A percentile compares a stretch with the other conserved stretches of the same genome.
These are phyloP conservation scores for Triplophysa tibetana DNA, from an alignment of 2,113 vertebrate genomes.

Conservation along the genomic window DNA sequence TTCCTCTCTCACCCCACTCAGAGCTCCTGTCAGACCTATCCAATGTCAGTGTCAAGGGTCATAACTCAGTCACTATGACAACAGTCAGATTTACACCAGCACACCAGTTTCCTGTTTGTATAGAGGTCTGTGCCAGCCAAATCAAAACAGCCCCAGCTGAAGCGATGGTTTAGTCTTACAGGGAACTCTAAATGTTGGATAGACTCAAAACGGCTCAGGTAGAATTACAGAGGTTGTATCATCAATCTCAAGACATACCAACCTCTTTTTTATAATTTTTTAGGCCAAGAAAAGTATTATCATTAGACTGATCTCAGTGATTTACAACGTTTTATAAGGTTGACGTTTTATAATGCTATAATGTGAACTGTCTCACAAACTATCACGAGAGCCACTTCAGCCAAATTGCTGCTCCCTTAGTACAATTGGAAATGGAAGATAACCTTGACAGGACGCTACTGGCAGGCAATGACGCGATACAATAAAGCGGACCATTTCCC, in stretches of 20 bases:
- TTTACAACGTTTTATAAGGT: too few species aligned
- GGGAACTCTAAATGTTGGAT: conserved; percentile 2
- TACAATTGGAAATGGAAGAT: too few species aligned
- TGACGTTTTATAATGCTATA: too few species aligned
- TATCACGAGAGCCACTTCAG: too few species aligned
- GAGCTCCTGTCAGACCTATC: conserved; percentile 29
- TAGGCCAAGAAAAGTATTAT: conserved; percentile 29
- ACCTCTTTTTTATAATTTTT: not conserved
- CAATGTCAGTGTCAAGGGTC: conserved; percentile 43
- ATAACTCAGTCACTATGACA: conserved; percentile 31
- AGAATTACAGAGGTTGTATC: not conserved
- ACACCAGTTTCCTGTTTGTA: conserved; percentile 48
- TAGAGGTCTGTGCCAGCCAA: conserved; percentile 47
- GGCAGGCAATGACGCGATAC: too few species aligned
- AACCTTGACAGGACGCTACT: too few species aligned
- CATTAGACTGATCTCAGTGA: not conserved
- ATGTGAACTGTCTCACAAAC: too few species aligned
- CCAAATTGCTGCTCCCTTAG: too few species aligned
- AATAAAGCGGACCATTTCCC: too few species aligned
- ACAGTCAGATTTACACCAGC: conserved; percentile 44
- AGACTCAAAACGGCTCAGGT: not conserved
- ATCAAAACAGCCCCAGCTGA: conserved; percentile 49
- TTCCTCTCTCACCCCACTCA: not conserved
- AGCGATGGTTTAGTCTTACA: conserved; percentile 49
- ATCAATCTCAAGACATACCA: not conserved